Base-by-base conservation (phyloP, 2,797 vertebrate genomes). In the Lerista edwardsae region DNA sequence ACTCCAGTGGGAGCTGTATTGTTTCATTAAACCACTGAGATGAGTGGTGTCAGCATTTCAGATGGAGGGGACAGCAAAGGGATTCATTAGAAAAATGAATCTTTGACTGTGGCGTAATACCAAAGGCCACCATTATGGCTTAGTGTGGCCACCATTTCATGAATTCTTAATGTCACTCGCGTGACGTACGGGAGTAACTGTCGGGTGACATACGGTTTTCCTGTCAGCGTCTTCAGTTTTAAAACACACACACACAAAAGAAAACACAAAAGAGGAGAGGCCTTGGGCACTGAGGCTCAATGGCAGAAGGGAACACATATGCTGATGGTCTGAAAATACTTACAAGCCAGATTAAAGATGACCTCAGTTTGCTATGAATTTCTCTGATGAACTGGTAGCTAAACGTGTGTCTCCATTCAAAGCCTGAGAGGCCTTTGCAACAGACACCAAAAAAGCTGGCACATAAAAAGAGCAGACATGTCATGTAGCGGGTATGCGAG, bases 291-390 rank as follows among this genome's bases (percentile, higher is more conserved):
- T 9, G 39, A 87, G 77, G 77, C 85, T 36, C 25, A 44, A 29
- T 76, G 86, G 87, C 89, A 88, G 88, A 79, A 75, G 85, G 88
- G 85, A 92, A 87, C 86, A 88, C 92, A 88, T 91, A 89, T 92
- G 91, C 91, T 94, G 93, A 94, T 94, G 91, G 91, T 90, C 88
- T 87, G 86, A 72, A 80, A 89, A 91, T 90, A 87, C 91, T 92
- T 91, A 90, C 55, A 89, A 88, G 86, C 91, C 84, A 88, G 92
- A 90, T 90, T 90, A 88, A 92, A 88, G 85, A 25, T 87, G 90
- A 86, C 83, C 88, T 86, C 90, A 85, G 86, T 89, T 91, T 82
- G 89, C 71, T 91, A 88, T 91, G 91, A 93, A 92, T 88, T 91
- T 92, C 90, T 93, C 79, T 6, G 89, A 92, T 90, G n/a, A 84